Evolutionary conservation across 2,113 vertebrate genomes (phyloP), one percentile per base, ranked within the genome.

Genomic region (Gobio gobio): DNA sequence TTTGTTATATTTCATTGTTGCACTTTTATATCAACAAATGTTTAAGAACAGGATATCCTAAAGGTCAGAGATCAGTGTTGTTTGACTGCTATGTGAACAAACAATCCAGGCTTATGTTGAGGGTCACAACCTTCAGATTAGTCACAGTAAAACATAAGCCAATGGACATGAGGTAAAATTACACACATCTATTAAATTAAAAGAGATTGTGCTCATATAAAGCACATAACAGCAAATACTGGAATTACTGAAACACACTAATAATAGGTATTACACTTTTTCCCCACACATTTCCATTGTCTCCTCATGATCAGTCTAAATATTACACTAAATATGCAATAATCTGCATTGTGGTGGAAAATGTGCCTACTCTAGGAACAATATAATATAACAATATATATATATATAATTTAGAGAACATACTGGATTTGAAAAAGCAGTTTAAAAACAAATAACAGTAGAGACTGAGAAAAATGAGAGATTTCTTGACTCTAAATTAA

Each of bases 401-500:
- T 29, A 29, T 29, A 29, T 1, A 29, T 29, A 29, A 29, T 29
- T 29, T 51, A 51, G 49, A 76, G 3, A 54, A 20, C 73, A 33
- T 18, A 36, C 13, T 33, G n/a, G 22, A 10, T 33, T 76, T 33
- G 4, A 76, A 20, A 33, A 76, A 12, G 24, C 74, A 54, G 47
- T 12, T 24, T 74, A 49, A 49, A 74, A 74, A 51, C 45, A 75
- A 29, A 51, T 29, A 14, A 26, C 43, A 74, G 43, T 14, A 68
- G 14, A 13, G 2, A 74, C 10, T 22, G 5, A 26, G 7, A 76
- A 33, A 18, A 26, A 29, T 18, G 1, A 29, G 49, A 33, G 14
- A 9, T 56, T 56, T 54, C 26, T 77, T 33, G 26, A 47, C 70
- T 45, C 22, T n/a, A 24, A 88, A 90, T 82, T 89, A 88, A 84